Base-by-base conservation (phyloP, 2,888 invertebrate species). In the Hecatera dysodea region DNA sequence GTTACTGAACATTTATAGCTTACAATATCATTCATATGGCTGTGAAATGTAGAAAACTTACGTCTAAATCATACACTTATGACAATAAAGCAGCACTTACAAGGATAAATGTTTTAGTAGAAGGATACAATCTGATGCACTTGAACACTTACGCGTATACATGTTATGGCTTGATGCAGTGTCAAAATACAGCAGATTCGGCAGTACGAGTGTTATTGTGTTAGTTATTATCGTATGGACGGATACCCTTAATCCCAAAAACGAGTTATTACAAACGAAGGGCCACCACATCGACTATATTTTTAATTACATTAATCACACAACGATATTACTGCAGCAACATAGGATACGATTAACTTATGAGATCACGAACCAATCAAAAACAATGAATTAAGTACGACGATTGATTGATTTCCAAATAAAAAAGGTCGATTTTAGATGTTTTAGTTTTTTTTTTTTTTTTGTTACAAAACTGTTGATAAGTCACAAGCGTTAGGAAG, bases 321-420 rank as follows among this genome's bases (percentile, higher is more conserved):
- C 61, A 33, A 53, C 68, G 70, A 67, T 68, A 44, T 74, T 80
- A 78, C 69, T 74, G 72, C 66, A 67, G 56, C 77, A 77, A 72
- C 72, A 86, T 80, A 82, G 65, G 69, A 77, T 85, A 82, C 81
- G 76, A 83, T 88, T 84, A 84, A 89, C 84, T 86, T 88, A 93
- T 94, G 95, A 95, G 95, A 95, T 95, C 95, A 92, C 83, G 85
- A 92, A 93, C 91, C 93, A 93, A 93, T 93, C 87, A 85, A 86
- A 85, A 68, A 69, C 78, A 79, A 80, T 64, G 7, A 75, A 83
- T 86, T 84, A 84, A 81, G 81, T 81, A 83, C 72, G 66, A 76
- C 62, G 24, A 55, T 64, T 71, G 76, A 80, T 80, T 85, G 81
- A 73, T 74, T 81, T 67, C 77, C 77, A 72, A 72, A 48, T 56